These are phyloP conservation scores for Acheta domesticus DNA, from an alignment of 2,888 invertebrate genomes.

Conservation along the genomic window DNA sequence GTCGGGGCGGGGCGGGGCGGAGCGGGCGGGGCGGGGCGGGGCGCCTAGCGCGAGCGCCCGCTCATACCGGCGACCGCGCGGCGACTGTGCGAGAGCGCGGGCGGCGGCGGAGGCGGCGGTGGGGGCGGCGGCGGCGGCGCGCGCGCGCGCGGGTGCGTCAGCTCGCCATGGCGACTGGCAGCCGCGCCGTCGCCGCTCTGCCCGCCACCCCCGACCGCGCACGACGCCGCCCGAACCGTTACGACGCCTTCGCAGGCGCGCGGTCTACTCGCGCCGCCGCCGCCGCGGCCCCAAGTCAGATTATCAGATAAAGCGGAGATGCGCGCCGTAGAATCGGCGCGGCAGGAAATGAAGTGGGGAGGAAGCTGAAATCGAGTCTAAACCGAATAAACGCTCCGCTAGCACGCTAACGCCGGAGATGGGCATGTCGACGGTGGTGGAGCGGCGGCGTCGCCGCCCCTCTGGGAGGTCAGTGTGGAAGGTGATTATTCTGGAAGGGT, in stretches of 20 bases:
- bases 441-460: too few relatives aligned
- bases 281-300: neutral
- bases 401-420: conserved; percentile 10
- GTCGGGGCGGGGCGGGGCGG: neutral
- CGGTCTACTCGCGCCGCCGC: conserved; percentile 7
- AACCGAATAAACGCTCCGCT: neutral
- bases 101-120: neutral
- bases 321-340: neutral
- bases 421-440: neutral
- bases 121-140: neutral
- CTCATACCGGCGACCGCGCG: neutral
- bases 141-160: conserved; percentile 2
- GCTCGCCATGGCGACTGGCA: neutral
- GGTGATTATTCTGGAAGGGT: too few relatives aligned
- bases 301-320: conserved; percentile 8
- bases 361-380: conserved; percentile 5
- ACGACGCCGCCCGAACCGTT: neutral
- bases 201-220: neutral
- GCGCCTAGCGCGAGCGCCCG: neutral
- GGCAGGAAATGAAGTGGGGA: neutral
- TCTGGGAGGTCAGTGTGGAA: too few relatives aligned
- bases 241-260: neutral
- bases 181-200: neutral
- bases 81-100: neutral
- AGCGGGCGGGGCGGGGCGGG: neutral